Conservation (phyloP, 2,797 vertebrate genomes). For the Diceros bicornis region DNA sequence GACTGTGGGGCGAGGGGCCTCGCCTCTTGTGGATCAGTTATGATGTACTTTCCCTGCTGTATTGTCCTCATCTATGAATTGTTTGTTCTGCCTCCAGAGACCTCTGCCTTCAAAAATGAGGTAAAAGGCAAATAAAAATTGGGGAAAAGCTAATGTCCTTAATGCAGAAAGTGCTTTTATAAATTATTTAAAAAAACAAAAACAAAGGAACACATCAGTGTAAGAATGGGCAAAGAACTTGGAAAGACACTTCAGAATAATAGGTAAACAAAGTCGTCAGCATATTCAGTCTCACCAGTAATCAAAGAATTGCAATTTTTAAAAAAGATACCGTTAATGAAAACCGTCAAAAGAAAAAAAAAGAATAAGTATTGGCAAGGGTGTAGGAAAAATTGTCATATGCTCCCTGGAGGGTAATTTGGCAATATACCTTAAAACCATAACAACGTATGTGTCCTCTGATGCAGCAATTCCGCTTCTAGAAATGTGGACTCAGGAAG, state of each 20-base stretch:
- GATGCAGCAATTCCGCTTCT: neutral
- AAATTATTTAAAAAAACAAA: neutral
- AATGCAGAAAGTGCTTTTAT: neutral
- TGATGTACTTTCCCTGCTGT: neutral
- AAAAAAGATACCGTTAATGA: constrained; percentile 41
- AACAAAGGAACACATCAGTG: neutral
- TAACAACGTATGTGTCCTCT: neutral
- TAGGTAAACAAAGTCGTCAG: neutral
- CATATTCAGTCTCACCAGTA: neutral
- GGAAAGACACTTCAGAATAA: constrained; percentile 24
- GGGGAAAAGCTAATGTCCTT: neutral
- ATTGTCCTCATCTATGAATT: neutral
- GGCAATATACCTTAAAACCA: neutral
- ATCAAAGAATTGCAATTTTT: neutral
- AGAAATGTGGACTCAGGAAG: neutral
- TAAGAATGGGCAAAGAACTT: neutral
- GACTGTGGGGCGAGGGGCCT: neutral
- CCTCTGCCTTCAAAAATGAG: neutral
- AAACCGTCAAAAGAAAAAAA: neutral
- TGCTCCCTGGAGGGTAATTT: neutral
- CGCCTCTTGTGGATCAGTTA: neutral
- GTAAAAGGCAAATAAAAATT: neutral
- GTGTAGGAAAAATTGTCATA: neutral
- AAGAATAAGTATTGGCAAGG: neutral
- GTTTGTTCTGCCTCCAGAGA: neutral